Evolutionary conservation across 2,888 invertebrate genomes (phyloP), one percentile per base, ranked within the genome.

Genomic region (Drosophila anceps): DNA sequence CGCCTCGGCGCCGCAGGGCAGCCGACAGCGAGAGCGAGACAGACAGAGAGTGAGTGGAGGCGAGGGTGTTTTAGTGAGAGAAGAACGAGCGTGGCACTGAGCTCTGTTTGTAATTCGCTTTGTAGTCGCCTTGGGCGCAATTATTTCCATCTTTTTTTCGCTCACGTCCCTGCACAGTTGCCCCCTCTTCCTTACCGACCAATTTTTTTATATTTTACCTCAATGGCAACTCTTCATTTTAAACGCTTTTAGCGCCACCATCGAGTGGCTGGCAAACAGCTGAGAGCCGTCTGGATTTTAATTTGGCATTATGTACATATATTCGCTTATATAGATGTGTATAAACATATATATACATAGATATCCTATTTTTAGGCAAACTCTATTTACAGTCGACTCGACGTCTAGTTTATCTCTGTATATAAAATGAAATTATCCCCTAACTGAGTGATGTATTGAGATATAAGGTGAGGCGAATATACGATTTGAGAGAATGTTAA

Each of bases 91-190:
- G 66, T 66, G 37, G 54, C 66, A 33, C 62, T 82, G 85, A 77
- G 81, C 82, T 81, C 83, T 78, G 85, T 74, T 80, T 84, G 76
- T 79, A 78, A 80, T 81, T 84, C 87, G 83, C 83, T 82, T 87
- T 78, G 88, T 82, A 89, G 84, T 86, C 89, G 88, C 88, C 90
- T 84, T 82, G 88, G 81, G 89, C 83, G 75, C 83, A 80, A 88
- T 89, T 89, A 88, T 83, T 82, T 84, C 73, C 62, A 85, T 71
- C 62, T 66, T 63, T 76, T 63, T 39, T 48, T 59, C 24, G 35
- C 46, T 37, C 27, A 12, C 53, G 24, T n/a, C 24, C 37, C 24
- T 7, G 10, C 37, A 20, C 41, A 18, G 3, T 4, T 13, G 18
- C 12, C 8, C 7, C 10, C 18, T 12, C 24, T 12, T 6, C 18